Evolutionary conservation across 2,797 vertebrate species (phyloP).

Genomic region (Psittacula echo): DNA sequence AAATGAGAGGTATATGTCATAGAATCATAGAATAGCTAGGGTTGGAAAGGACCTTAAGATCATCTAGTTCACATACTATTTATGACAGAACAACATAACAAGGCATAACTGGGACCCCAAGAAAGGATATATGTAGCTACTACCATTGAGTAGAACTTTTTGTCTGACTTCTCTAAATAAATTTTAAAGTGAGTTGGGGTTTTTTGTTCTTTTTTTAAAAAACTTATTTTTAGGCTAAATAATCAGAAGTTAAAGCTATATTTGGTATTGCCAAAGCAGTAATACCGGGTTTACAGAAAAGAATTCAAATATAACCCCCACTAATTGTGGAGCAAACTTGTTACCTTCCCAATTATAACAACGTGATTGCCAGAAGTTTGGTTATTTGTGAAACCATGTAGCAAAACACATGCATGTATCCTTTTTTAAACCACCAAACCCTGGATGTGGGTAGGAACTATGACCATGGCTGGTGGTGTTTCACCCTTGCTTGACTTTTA

Average conservation of each 20-base stretch:
- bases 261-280: neutral
- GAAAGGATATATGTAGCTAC: neutral
- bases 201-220: neutral
- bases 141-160: neutral
- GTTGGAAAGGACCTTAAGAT: too few species aligned
- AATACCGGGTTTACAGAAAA: neutral
- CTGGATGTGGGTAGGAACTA: neutral
- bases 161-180: neutral
- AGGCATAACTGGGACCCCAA: neutral
- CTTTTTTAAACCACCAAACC: neutral
- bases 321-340: neutral
- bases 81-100: neutral
- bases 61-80: neutral
- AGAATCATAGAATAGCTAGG: too few species aligned
- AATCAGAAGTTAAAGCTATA: neutral
- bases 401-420: neutral
- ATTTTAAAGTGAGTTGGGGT: neutral
- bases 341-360: neutral
- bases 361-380: neutral
- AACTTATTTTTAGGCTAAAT: neutral
- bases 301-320: neutral
- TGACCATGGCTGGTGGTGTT: neutral
- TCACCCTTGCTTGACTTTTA: neutral
- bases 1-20: neutral
- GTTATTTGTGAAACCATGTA: neutral